phyloP scores from a whole-genome alignment of 2,888 invertebrate species.

The Amaurobius ferox region DNA sequence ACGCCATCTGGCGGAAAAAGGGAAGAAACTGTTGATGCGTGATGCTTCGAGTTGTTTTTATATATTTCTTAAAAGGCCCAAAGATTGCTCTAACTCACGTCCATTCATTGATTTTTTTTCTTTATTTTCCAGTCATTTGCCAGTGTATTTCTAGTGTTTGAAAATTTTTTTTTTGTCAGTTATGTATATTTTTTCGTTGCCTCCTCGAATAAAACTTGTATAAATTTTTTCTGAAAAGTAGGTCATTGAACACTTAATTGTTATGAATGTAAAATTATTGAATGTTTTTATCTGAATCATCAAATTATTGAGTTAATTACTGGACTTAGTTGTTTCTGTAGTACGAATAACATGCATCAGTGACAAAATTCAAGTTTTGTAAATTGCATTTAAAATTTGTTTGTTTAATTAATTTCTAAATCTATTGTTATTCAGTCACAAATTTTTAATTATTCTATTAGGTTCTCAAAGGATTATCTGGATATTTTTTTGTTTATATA shows the following conservation, averaged over 20 bases:
- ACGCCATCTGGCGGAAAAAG: slow-evolving; percentile 47
- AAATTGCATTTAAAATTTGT: too few species aligned
- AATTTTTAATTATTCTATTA: too few species aligned
- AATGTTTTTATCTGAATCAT: neutral
- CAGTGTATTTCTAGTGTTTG: slow-evolving; percentile 67
- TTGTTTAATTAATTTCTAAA: too few species aligned
- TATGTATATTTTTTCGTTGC: slow-evolving; percentile 2
- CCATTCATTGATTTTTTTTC: slow-evolving; percentile 46
- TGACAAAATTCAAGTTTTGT: too few species aligned
- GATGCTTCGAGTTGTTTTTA: slow-evolving; percentile 67
- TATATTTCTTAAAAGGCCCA: slow-evolving; percentile 71
- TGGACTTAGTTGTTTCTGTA: neutral
- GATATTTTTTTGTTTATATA: too few species aligned
- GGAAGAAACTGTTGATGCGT: slow-evolving; percentile 32
- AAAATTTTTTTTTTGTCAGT: neutral
- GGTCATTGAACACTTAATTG: slow-evolving; percentile 23
- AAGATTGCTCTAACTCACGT: slow-evolving; percentile 70
- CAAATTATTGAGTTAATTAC: neutral
- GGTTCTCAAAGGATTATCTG: too few species aligned
- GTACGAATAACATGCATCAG: too few species aligned
- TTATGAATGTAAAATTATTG: slow-evolving; percentile 2
- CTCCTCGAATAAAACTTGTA: slow-evolving; percentile 37
- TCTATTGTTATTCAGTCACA: too few species aligned
- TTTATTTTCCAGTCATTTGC: slow-evolving; percentile 54
- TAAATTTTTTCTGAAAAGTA: slow-evolving; percentile 49